phyloP scores from a whole-genome alignment of 1,140 invertebrate genomes.

The Drosophila repleta region DNA sequence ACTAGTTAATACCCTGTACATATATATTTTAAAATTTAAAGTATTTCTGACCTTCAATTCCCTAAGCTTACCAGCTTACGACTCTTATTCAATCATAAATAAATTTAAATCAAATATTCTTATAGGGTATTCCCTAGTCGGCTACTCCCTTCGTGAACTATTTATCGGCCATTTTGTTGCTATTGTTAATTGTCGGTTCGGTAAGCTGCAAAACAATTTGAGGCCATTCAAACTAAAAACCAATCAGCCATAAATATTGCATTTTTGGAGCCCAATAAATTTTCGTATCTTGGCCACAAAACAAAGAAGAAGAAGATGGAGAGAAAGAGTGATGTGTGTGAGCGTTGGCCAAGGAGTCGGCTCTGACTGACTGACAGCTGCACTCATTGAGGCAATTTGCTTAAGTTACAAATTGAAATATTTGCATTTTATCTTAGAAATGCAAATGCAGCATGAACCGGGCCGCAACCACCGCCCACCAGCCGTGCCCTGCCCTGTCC shows the following conservation, averaged over 20 bases:
- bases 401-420: conserved; percentile 83
- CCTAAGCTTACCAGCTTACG: too few relatives aligned
- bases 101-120: too few relatives aligned
- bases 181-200: conserved; percentile 56
- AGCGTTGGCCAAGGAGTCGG: neutral
- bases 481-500: neutral
- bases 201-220: conserved; percentile 47
- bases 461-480: neutral
- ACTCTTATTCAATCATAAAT: too few relatives aligned
- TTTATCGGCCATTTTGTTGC: conserved; percentile 9
- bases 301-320: neutral
- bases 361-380: conserved; percentile 72
- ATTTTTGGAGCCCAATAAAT: conserved; percentile 39
- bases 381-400: conserved; percentile 82
- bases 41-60: too few relatives aligned
- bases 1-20: too few relatives aligned
- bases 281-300: neutral
- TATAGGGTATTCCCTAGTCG: too few relatives aligned
- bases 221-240: conserved; percentile 61
- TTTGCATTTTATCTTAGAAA: conserved; percentile 83
- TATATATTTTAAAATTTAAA: too few relatives aligned
- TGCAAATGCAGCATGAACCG: conserved; percentile 59
- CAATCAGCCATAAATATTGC: conserved; percentile 68
- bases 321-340: neutral
- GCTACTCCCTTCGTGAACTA: too few relatives aligned